phyloP scores from a whole-genome alignment of 1,140 invertebrate genomes.

The Zaprionus ghesquierei region DNA sequence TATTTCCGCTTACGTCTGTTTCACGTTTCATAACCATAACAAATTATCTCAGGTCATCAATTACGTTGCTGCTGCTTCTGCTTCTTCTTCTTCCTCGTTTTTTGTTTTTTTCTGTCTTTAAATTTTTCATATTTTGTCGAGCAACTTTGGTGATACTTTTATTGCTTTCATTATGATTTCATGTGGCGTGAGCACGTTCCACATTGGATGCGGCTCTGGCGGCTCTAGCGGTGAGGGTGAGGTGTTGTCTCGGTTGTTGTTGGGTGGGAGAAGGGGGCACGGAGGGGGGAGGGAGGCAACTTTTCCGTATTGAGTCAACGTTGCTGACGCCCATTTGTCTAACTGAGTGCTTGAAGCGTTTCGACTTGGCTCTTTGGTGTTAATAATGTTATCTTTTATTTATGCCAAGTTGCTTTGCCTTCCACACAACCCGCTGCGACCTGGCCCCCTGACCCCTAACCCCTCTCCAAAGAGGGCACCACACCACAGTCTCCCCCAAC shows the following conservation, averaged over 20 bases:
- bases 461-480: background rate
- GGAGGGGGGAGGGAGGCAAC: background rate
- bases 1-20: conserved; percentile 52
- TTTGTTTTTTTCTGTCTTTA: conserved; percentile 25
- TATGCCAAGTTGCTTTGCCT: conserved; percentile 43
- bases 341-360: conserved; percentile 39
- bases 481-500: background rate
- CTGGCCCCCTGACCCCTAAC: background rate
- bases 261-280: background rate
- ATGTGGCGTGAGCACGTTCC: conserved; percentile 66
- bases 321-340: conserved; percentile 74
- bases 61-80: conserved; percentile 47
- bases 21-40: conserved; percentile 67
- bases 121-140: no score
- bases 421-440: background rate
- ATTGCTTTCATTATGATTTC: conserved; percentile 80
- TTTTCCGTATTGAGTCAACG: conserved; percentile 46
- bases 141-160: conserved; percentile 68
- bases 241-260: background rate
- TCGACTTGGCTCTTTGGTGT: conserved; percentile 57
- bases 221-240: background rate
- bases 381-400: conserved; percentile 81
- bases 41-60: conserved; percentile 80
- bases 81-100: conserved; percentile 20
- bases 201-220: conserved; percentile 9